Evolutionary conservation across 2,113 vertebrate genomes (phyloP).

Genomic region (Anolis sagrei): DNA sequence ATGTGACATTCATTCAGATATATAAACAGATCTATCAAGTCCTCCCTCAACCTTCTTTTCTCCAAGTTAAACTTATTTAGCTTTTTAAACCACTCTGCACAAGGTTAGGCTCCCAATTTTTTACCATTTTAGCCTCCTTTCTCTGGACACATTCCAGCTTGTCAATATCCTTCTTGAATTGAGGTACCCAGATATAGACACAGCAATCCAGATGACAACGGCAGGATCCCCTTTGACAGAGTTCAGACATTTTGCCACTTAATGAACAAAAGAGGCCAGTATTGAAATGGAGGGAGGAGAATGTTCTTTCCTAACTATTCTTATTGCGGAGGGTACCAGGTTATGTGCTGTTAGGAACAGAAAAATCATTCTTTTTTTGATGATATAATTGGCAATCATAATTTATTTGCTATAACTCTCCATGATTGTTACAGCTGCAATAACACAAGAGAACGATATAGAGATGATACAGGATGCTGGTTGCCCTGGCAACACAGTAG

Average conservation of each 20-base stretch:
- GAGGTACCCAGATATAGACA: too few species aligned
- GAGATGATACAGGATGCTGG: conserved; percentile 1
- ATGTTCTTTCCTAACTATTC: not conserved
- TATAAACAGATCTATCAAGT: too few species aligned
- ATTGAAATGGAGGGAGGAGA: conserved; percentile 1
- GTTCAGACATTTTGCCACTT: not conserved
- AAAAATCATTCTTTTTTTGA: conserved; percentile 34
- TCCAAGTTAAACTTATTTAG: too few species aligned
- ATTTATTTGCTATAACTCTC: conserved; percentile 56
- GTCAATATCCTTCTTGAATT: too few species aligned
- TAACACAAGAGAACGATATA: conserved; percentile 26
- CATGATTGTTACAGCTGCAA: conserved; percentile 44
- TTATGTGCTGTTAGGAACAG: not conserved
- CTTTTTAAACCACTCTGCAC: too few species aligned
- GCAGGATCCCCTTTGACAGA: not conserved
- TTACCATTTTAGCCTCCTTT: too few species aligned
- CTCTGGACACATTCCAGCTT: too few species aligned
- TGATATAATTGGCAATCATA: conserved; percentile 57
- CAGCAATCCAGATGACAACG: not conserved
- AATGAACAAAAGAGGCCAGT: conserved; percentile 11
- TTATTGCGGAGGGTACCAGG: not conserved
- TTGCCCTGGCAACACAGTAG: conserved; percentile 62
- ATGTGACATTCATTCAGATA: too few species aligned
- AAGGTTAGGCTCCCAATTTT: too few species aligned
- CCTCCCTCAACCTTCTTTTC: too few species aligned